Evolutionary conservation across 2,797 vertebrate species (phyloP), one percentile per base, ranked within the genome.

Genomic region (Sebastes goodei): DNA sequence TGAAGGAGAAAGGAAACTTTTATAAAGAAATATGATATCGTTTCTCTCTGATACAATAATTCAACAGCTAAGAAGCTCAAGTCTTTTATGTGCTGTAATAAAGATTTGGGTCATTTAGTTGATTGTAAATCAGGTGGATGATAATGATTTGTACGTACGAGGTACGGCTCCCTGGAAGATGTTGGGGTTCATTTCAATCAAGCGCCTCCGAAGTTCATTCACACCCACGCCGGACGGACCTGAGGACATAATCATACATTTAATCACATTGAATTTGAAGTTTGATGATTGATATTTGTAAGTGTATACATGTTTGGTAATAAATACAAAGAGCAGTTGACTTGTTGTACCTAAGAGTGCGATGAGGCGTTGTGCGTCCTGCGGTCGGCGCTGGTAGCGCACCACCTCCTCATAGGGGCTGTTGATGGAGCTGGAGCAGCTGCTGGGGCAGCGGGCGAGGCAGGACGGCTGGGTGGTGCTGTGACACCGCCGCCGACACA

Each of bases 141-240:
- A 21, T 3, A 12, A n/a, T 20, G 12, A 14, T 11, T 4, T 33
- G 62, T 55, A 96, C 97, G 0, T 97, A 99, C 98, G 95, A 80
- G 98, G 97, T 66, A 97, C 86, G 0, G 97, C 95, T 87, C 97
- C 98, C 88, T 93, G 97, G 91, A 97, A 98, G 64, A 90, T 76
- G 68, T 82, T 89, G 15, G 98, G 97, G 89, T 98, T 96, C 60
- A 93, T 95, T 76, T 96, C 95, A 15, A 99, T 96, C 69, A 99
- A 90, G 17, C 95, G 96, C 86, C 96, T 95, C 69, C 98, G 95
- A 10, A 99, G 95, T 91, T 98, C 98, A 71, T 98, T 99, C 67
- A 99, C 97, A 3, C 99, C 98, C 64, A 99, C 97, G 15, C 98
- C 97, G 57, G 97, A 96, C 0, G 98, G 96, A 81, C 99, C 98